Evolutionary conservation across 92 coral and sea anemone species (phyloP).

Genomic region (Actinernus sp.): DNA sequence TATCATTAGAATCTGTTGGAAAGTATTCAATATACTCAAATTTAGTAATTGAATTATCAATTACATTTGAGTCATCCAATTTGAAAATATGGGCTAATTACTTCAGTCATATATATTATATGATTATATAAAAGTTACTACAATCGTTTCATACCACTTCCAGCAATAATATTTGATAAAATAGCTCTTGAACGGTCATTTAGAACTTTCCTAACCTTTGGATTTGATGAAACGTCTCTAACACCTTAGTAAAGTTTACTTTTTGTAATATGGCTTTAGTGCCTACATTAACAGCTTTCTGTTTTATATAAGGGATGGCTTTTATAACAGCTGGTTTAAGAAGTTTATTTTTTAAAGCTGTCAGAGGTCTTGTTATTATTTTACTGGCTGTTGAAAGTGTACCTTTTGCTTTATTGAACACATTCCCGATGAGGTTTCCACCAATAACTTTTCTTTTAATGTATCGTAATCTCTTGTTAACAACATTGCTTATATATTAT

Average conservation of each 20-base stretch:
- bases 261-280: constrained; percentile 13
- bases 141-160: constrained; percentile 9
- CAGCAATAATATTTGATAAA: constrained; percentile 2
- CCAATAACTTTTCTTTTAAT: constrained; percentile 11
- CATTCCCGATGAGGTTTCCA: constrained; percentile 11
- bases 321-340: constrained; percentile 6
- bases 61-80: background rate
- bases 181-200: constrained; percentile 7
- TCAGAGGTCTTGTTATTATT: background rate
- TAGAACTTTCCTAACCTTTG: background rate
- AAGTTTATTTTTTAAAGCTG: background rate
- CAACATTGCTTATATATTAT: too few relatives aligned
- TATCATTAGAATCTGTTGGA: constrained; percentile 3
- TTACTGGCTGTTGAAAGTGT: constrained; percentile 3
- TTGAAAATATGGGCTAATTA: constrained; percentile 4
- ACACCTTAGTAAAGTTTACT: constrained; percentile 1
- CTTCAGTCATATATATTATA: constrained; percentile 1
- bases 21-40: constrained; percentile 17
- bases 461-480: too few relatives aligned
- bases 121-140: background rate
- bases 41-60: background rate
- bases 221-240: background rate
- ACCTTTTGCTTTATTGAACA: background rate
- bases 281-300: too few relatives aligned
- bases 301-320: constrained; percentile 10